phyloP scores from a whole-genome alignment of 1,140 invertebrate species.

The Nilaparvata lugens region DNA sequence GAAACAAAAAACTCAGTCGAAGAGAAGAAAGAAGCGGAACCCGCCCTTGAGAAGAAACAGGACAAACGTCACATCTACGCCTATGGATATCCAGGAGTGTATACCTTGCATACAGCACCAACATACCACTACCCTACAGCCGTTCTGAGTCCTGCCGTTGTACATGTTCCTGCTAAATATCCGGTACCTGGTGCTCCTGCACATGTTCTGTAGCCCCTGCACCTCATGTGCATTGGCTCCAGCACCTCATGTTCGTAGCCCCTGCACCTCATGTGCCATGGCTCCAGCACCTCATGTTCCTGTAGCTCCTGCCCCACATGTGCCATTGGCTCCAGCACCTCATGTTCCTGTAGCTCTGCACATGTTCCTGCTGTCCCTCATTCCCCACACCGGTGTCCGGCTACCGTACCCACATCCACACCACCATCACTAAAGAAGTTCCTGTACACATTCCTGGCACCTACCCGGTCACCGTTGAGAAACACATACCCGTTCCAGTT shows the following conservation, averaged over 20 bases:
- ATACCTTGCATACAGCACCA: not conserved
- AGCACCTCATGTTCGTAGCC: not conserved
- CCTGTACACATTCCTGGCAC: constrained; percentile 32
- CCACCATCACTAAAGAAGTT: constrained; percentile 3
- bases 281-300: constrained; percentile 5
- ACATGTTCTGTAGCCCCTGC: not conserved
- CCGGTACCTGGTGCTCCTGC: not conserved
- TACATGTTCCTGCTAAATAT: not conserved
- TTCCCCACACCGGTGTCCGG: not conserved
- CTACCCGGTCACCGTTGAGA: constrained; percentile 52
- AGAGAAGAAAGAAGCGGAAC: not conserved
- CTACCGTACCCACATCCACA: not conserved
- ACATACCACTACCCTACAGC: not conserved
- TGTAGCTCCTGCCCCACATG: not conserved
- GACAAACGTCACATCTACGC: constrained; percentile 6
- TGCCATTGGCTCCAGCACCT: not conserved
- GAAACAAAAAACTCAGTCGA: not conserved
- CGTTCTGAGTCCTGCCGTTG: not conserved
- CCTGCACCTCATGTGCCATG: not conserved
- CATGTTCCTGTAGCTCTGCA: not conserved
- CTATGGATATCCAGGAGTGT: constrained; percentile 2
- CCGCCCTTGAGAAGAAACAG: constrained; percentile 2
- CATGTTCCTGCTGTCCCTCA: not conserved
- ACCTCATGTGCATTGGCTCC: not conserved
- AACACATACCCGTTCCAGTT: constrained; percentile 51